Evolutionary conservation across 35 echinoderm and acorn worm genomes (phyloP), one percentile per base, ranked within the genome.

Genomic region (Strongylocentrotus purpuratus): DNA sequence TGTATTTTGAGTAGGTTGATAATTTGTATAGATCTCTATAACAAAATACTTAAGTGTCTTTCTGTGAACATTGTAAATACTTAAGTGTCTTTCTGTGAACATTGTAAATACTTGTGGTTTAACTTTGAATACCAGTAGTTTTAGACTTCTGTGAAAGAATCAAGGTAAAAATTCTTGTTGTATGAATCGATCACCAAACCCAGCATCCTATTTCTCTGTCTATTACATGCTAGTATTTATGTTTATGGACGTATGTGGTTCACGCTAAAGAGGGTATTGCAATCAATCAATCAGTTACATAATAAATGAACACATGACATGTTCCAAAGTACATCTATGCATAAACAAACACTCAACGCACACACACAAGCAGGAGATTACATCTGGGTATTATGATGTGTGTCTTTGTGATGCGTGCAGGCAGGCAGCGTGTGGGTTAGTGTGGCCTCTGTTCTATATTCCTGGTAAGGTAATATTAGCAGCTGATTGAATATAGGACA

Each of bases 401-500:
- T 78, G 22, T 78, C 20, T 28, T 78, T 78, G 61, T 70, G 52
- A 59, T 59, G 52, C 17, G 18, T 78, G 11, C 9, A 58, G 35
- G 11, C 9, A 58, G 35, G 15, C 50, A 55, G 22, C 5, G 32
- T 88, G 32, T 88, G 87, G 87, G 45, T 33, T 33, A 33, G 14
- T 88, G 28, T 88, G 33, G 9, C 17, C 33, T 41, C 9, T 89
- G 87, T 45, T 89, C 87, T 89, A 45, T 22, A 89, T 78, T 71
- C 28, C 20, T 45, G 32, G 87, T 11, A 35, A 89, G 15, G 87
- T 89, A 33, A 89, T 45, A 35, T 17, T 89, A 33, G 20, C 18
- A 46, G 87, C 87, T 46, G 87, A 89, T 89, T 89, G 87, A 89
- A 45, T 89, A 11, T 46, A 5, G 87, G 87, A 45, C 87, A 89